Evolutionary conservation across 92 coral and sea anemone species (phyloP).

Genomic region (Parazoanthus atlanticus): DNA sequence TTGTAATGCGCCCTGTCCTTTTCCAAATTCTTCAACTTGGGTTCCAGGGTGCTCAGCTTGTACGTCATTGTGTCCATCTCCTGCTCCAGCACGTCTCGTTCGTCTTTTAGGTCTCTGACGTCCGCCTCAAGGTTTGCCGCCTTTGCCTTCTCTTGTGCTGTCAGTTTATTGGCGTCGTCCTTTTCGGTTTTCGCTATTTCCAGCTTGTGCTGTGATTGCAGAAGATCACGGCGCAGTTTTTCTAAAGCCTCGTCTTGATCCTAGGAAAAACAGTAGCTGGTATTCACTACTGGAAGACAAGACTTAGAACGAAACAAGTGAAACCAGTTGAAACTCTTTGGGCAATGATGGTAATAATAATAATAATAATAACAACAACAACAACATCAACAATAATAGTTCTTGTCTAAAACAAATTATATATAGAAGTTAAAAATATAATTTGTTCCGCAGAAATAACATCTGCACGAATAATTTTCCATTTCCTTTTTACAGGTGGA

Average conservation of each 20-base stretch:
- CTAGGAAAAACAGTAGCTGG: neutral
- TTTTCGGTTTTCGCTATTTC: conserved; percentile 66
- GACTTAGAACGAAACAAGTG: neutral
- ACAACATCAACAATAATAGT: too few species aligned
- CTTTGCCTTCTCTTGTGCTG: conserved; percentile 52
- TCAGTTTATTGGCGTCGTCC: conserved; percentile 60
- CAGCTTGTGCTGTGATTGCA: conserved; percentile 64
- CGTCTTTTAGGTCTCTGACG: conserved; percentile 63
- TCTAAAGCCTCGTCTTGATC: conserved; percentile 67
- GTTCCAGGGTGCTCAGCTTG: conserved; percentile 72
- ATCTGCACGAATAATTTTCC: too few species aligned
- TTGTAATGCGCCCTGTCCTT: conserved; percentile 75
- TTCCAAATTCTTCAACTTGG: conserved; percentile 61
- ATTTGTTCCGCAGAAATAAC: too few species aligned
- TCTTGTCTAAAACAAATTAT: too few species aligned
- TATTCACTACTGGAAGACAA: neutral
- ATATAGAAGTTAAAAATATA: too few species aligned
- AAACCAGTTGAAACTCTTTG: neutral
- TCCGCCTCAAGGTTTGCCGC: conserved; percentile 62
- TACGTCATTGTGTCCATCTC: conserved; percentile 67
- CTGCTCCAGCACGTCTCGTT: conserved; percentile 67
- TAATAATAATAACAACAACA: neutral
- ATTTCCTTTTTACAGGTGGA: too few species aligned
- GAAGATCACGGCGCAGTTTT: conserved; percentile 65
- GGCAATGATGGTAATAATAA: neutral